Percentiles rank a stretch among this genome's conserved stretches.
Evolutionary conservation across 2,888 invertebrate species (phyloP).

Genomic region (Glyphotaelius pellucidus): DNA sequence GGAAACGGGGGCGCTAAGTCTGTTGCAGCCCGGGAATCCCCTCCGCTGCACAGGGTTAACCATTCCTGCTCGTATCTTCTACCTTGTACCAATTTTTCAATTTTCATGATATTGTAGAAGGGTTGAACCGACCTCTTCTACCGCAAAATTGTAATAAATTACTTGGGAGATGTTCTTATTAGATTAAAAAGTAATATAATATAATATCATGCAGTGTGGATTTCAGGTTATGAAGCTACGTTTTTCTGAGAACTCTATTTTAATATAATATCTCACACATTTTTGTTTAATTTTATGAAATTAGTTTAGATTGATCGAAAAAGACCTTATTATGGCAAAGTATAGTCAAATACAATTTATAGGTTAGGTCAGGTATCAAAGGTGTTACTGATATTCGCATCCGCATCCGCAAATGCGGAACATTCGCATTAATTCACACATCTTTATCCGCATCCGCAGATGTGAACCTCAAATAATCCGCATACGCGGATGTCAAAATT

Average conservation of each 20-base stretch:
- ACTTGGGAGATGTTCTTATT: background rate
- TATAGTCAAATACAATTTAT: no score
- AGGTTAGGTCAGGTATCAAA: no score
- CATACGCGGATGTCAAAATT: no score
- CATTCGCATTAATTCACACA: no score
- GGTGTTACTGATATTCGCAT: no score
- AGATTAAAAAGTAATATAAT: background rate
- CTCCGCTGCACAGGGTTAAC: slow-evolving; percentile 19
- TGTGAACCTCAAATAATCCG: no score
- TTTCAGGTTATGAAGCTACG: background rate
- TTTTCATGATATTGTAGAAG: background rate
- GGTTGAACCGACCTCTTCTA: background rate
- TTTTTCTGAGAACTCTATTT: background rate
- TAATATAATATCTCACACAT: no score
- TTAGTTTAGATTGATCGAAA: no score
- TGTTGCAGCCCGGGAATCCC: slow-evolving; percentile 11
- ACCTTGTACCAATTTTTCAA: slow-evolving; percentile 20
- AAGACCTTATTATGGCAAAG: no score
- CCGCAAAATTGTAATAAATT: background rate
- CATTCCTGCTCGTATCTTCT: background rate
- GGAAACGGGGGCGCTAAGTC: slow-evolving; percentile 48
- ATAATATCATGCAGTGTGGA: background rate
- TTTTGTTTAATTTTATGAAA: no score
- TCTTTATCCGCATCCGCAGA: no score
- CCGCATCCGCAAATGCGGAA: no score